A percentile compares a stretch with the other conserved stretches of the same genome.
These are phyloP conservation scores for Amblyopsis rosae DNA, from an alignment of 2,113 vertebrate species.

Conservation along the genomic window DNA sequence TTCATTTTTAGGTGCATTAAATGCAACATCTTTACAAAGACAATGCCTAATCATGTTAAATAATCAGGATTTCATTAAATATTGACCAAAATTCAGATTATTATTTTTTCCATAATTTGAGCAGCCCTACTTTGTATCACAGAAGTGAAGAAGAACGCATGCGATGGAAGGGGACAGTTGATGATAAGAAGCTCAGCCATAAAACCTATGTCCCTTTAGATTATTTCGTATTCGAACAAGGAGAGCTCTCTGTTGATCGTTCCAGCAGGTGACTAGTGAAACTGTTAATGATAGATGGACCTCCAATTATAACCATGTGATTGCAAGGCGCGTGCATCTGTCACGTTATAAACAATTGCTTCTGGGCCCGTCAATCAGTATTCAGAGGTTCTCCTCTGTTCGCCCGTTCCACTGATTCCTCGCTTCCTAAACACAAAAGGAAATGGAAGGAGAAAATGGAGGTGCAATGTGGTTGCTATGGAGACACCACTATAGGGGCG, in stretches of 20 bases:
- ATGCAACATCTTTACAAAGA: too few species aligned
- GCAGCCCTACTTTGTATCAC: not conserved
- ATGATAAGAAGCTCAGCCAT: too few species aligned
- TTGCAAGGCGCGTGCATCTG: not conserved
- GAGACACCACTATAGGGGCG: slow-evolving; percentile 30
- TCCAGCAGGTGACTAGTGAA: too few species aligned
- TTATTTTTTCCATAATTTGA: too few species aligned
- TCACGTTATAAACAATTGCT: slow-evolving; percentile 2
- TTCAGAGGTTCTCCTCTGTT: not conserved
- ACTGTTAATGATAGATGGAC: too few species aligned
- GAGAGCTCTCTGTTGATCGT: too few species aligned
- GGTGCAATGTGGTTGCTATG: slow-evolving; percentile 39
- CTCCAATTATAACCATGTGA: not conserved
- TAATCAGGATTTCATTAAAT: too few species aligned
- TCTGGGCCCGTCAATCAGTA: slow-evolving; percentile 2
- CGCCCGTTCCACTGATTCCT: slow-evolving; percentile 1
- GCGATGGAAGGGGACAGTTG: too few species aligned
- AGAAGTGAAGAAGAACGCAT: not conserved
- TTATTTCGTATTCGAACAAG: too few species aligned
- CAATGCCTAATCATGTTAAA: too few species aligned
- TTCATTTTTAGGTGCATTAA: too few species aligned
- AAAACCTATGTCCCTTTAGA: too few species aligned
- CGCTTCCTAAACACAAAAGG: not conserved
- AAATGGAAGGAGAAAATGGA: slow-evolving; percentile 14
- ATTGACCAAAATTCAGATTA: not conserved